Conservation (phyloP, 2,888 invertebrate genomes). For the Phragmatobia fuliginosa region DNA sequence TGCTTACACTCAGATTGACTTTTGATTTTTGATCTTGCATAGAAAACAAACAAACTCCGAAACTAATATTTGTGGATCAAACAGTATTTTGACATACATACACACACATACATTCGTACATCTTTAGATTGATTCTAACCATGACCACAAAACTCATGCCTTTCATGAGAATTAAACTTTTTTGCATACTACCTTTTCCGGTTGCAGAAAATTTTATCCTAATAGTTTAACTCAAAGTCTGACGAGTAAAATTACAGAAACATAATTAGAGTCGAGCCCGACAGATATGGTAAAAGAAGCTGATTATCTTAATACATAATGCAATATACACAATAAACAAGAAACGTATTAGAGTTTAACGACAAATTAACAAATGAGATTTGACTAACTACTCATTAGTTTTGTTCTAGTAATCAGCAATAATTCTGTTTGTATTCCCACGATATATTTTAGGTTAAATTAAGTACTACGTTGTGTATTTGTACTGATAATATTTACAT, state of each 20-base stretch:
- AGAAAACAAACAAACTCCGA: too few relatives aligned
- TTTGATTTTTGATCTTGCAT: too few relatives aligned
- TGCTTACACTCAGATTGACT: too few relatives aligned
- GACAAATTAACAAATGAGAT: slow-evolving; percentile 8
- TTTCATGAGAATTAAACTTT: not conserved
- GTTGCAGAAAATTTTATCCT: not conserved
- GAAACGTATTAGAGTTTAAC: not conserved
- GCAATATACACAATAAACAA: not conserved
- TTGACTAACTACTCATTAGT: slow-evolving; percentile 19
- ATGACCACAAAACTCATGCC: not conserved
- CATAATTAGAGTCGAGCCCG: not conserved
- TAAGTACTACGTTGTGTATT: slow-evolving; percentile 27
- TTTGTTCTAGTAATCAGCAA: slow-evolving; percentile 33
- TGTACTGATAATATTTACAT: slow-evolving; percentile 32
- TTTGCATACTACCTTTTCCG: not conserved
- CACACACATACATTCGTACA: too few relatives aligned
- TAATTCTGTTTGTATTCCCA: slow-evolving; percentile 54
- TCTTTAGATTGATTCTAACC: not conserved
- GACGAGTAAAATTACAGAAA: not conserved
- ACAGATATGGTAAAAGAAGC: not conserved
- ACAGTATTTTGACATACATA: too few relatives aligned
- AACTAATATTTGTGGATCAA: too few relatives aligned
- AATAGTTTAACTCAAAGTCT: too few relatives aligned
- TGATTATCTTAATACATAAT: not conserved
- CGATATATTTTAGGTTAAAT: slow-evolving; percentile 27